Evolutionary conservation across 2,797 vertebrate genomes (phyloP), one percentile per base, ranked within the genome.

Genomic region (Spea hammondii): DNA sequence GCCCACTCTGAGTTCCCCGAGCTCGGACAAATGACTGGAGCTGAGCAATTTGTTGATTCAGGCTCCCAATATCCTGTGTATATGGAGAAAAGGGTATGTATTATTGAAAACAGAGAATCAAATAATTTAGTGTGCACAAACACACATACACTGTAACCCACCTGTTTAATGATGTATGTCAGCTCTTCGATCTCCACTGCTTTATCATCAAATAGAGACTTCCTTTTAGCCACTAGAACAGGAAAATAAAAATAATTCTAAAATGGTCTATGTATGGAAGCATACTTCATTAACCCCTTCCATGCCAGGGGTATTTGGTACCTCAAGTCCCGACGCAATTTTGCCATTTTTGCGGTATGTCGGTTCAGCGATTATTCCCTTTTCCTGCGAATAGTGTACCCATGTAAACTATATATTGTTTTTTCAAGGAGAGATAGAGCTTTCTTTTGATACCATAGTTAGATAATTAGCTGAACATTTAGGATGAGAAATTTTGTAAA

Each of bases 91-190:
- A 53, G 10, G 51, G 62, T 64, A 45, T 1, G 64, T 62, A 54
- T 64, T 32, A 32, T 8, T 13, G 57, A 8, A 67, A 32, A 70
- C 10, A 70, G 6, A 69, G 13, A 78, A 0, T 44, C 0, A 10
- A 0, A 67, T 8, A n/a, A n/a, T 57, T 8, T 45, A 68, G 13
- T 49, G 46, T 59, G 6, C 6, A 48, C 32, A 6, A 53, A 32
- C 7, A 74, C 11, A 74, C 5, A 13, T 65, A 66, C 9, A 65
- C 3, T 3, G 11, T 13, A 6, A 53, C 91, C 86, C 80, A 97
- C 96, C 91, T 98, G 96, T 85, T 96, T 97, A 85, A 98, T 96
- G 84, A 98, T 98, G 79, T 98, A 98, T 0, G 96, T 98, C 4
- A 98, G 86, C 82, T 98, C 96, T 84, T 98, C 96, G 0, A 97